Conservation (phyloP, 2,113 vertebrate genomes). For the Illadopsis cleaveri region DNA sequence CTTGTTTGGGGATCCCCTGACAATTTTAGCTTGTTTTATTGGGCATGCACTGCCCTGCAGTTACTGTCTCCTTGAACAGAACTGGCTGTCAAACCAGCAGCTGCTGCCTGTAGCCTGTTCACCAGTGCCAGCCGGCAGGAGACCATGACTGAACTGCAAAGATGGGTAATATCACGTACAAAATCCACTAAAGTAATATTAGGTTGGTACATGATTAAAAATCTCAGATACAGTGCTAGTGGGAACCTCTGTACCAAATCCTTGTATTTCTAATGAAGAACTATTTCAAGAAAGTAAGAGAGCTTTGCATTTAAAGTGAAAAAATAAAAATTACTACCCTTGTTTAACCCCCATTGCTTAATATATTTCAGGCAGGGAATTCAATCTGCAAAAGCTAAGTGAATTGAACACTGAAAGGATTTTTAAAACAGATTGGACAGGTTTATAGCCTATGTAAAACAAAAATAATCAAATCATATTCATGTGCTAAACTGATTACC, state of each 20-base stretch:
- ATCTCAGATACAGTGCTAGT: background rate
- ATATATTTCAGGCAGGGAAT: background rate
- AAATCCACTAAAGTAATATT: background rate
- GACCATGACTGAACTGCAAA: background rate
- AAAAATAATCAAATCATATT: constrained; percentile 49
- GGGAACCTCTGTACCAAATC: background rate
- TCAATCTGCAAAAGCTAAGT: constrained; percentile 3
- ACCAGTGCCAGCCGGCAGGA: background rate
- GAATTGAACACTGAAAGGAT: constrained; percentile 5
- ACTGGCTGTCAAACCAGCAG: background rate
- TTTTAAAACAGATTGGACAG: constrained; percentile 43
- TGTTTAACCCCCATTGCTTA: background rate
- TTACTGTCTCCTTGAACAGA: background rate
- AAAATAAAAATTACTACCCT: background rate
- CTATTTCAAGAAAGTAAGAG: background rate
- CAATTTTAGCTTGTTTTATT: constrained; percentile 27
- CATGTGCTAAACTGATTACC: constrained; percentile 40
- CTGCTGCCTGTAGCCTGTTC: background rate
- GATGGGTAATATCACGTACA: background rate
- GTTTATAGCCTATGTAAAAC: constrained; percentile 36
- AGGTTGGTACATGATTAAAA: background rate
- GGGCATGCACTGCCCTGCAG: background rate
- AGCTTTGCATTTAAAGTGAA: background rate
- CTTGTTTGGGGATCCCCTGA: constrained; percentile 4
- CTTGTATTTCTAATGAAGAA: background rate